phyloP scores from a whole-genome alignment of 2,113 vertebrate species.

The Epinephelus moara region DNA sequence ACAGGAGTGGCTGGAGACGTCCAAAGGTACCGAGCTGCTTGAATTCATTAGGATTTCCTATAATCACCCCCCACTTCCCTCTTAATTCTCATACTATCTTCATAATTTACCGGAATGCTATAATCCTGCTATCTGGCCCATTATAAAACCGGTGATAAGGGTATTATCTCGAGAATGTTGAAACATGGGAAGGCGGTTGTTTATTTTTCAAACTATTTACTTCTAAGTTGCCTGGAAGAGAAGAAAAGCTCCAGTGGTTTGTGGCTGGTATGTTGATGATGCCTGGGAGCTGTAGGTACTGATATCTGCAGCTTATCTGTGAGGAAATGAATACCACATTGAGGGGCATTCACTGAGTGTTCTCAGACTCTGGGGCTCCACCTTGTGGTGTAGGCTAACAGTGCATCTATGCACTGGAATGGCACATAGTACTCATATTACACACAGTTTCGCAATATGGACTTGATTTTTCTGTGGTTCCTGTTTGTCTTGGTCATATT shows the following conservation, averaged over 20 bases:
- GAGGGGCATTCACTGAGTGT: not conserved
- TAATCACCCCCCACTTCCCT: constrained; percentile 20
- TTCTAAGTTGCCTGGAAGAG: constrained; percentile 70
- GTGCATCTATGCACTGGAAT: constrained; percentile 23
- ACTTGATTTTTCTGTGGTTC: constrained; percentile 7
- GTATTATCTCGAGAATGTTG: constrained; percentile 77
- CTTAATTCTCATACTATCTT: constrained; percentile 55
- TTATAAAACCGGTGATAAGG: constrained; percentile 72
- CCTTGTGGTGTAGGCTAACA: constrained; percentile 54
- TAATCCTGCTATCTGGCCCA: constrained; percentile 70
- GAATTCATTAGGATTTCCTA: constrained; percentile 6
- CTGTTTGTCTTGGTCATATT: not conserved
- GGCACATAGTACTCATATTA: constrained; percentile 41
- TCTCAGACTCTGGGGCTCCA: constrained; percentile 56
- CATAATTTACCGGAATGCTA: constrained; percentile 75
- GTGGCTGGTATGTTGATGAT: constrained; percentile 78
- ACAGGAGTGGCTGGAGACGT: constrained; percentile 96
- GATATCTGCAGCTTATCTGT: constrained; percentile 74
- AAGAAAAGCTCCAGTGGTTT: constrained; percentile 74
- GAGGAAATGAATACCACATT: constrained; percentile 75
- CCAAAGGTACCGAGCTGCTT: constrained; percentile 87
- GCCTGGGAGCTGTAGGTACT: constrained; percentile 79
- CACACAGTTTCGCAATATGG: constrained; percentile 39
- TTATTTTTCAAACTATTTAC: constrained; percentile 82
- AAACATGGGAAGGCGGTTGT: constrained; percentile 80